These are phyloP conservation scores for Pseudochromis fuscus DNA, from an alignment of 2,797 vertebrate genomes.

Conservation along the genomic window DNA sequence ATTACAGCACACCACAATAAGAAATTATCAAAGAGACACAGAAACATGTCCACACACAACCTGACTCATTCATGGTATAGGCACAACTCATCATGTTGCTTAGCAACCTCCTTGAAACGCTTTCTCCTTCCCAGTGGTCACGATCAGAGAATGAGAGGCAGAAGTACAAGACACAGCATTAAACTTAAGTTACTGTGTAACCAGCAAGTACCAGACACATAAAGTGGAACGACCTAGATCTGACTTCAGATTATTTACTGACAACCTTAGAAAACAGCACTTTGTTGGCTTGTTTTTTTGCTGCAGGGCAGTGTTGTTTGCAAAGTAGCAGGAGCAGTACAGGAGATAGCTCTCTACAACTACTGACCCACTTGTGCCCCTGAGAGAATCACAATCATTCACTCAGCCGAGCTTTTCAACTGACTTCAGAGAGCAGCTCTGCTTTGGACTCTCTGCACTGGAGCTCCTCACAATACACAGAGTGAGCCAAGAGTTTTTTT, in stretches of 20 bases:
- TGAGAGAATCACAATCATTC: constrained; percentile 33
- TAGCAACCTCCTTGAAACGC: constrained; percentile 60
- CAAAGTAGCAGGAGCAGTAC: constrained; percentile 10
- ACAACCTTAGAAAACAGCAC: constrained; percentile 11
- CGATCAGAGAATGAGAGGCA: constrained; percentile 13
- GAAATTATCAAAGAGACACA: constrained; percentile 31
- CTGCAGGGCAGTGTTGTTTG: constrained; percentile 50
- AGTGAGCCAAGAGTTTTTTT: not conserved
- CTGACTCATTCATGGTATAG: constrained; percentile 55
- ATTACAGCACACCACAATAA: not conserved
- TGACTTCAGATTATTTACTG: constrained; percentile 26
- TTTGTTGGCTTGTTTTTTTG: constrained; percentile 19
- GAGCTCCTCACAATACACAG: not conserved
- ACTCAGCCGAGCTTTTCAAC: constrained; percentile 42
- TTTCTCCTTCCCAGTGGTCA: constrained; percentile 18
- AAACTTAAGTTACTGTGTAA: constrained; percentile 7
- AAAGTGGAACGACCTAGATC: constrained; percentile 13
- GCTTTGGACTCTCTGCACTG: constrained; percentile 7
- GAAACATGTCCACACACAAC: constrained; percentile 2
- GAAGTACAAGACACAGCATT: constrained; percentile 9
- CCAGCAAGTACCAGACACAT: not conserved
- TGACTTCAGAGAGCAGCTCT: constrained; percentile 24
- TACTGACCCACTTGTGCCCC: constrained; percentile 66
- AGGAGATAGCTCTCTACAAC: constrained; percentile 16
- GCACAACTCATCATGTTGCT: constrained; percentile 64